These are phyloP conservation scores for Mastomys coucha DNA, from an alignment of 2,113 vertebrate species.

Conservation along the genomic window DNA sequence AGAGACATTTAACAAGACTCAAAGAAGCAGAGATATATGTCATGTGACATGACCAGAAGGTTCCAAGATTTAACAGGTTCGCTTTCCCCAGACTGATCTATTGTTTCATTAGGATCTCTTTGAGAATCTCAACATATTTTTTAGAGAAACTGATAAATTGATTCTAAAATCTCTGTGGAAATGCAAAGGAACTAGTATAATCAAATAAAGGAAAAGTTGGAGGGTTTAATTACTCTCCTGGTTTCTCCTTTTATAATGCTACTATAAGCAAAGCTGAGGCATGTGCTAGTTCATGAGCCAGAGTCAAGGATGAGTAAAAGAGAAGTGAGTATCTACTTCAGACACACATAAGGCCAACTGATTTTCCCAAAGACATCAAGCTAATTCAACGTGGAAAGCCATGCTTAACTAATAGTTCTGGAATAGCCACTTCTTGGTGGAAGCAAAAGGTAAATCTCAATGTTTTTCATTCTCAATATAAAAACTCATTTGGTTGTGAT, in stretches of 20 bases:
- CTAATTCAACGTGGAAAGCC: conserved; percentile 15
- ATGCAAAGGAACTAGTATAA: not conserved
- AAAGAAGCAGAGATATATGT: not conserved
- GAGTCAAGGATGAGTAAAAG: not conserved
- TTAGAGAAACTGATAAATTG: not conserved
- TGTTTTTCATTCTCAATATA: conserved; percentile 28
- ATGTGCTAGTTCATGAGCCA: not conserved
- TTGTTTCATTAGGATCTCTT: not conserved
- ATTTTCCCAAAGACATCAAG: not conserved
- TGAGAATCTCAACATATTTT: conserved; percentile 10
- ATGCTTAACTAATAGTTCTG: conserved; percentile 18
- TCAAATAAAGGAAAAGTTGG: not conserved
- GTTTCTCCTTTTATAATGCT: conserved; percentile 28
- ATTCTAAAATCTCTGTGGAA: conserved; percentile 52
- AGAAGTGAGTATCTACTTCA: not conserved
- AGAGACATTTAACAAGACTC: conserved; percentile 9
- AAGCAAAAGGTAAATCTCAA: conserved; percentile 4
- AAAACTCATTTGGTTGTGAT: not conserved
- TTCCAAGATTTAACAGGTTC: not conserved
- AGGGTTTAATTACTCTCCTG: not conserved
- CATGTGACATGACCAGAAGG: not conserved
- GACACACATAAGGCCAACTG: not conserved
- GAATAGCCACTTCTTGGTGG: not conserved
- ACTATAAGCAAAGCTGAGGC: not conserved
- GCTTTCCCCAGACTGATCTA: not conserved